Evolutionary conservation across 2,888 invertebrate species (phyloP), one percentile per base, ranked within the genome.

Genomic region (Phyto melanocephala): DNA sequence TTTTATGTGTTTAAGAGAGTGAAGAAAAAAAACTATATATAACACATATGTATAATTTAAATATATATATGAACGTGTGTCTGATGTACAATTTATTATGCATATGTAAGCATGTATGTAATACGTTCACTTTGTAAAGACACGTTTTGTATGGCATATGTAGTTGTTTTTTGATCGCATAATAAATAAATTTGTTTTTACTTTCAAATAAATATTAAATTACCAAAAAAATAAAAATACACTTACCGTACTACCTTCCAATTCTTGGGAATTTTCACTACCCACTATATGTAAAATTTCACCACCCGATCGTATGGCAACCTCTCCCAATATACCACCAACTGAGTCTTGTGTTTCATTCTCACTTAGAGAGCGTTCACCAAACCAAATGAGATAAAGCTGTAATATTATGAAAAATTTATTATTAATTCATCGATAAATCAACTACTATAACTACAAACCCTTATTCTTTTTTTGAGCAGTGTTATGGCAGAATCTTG

Each of bases 301-400:
- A 50, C 92, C 93, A 42, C 92, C 92, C 1, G 92, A 92, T 79
- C 91, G 87, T 58, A 89, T 86, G 70, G 92, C 91, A 17, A 92
- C 89, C 86, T 92, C 92, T 75, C 91, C 90, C 37, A 93, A 82
- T 67, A 92, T 88, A 70, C 90, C 90, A 77, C 92, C 92, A 15
- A 90, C 87, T 35, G 88, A 87, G 81, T 91, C 90, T 79, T 90
- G 90, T 1, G 91, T 90, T 85, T 92, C 92, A 58, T 91, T 90
- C 82, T 90, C 89, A 72, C 87, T 89, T 11, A 89, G 87, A 20
- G 91, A 88, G 70, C 89, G 90, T 63, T 90, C 89, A 22, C 92
- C 92, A 83, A 91, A 91, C 92, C 92, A 92, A 54, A 92, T 86
- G 22, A 92, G 89, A 86, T 92, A 92, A 3, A 92, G 85, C 92